Evolutionary conservation across 2,888 invertebrate genomes (phyloP), one percentile per base, ranked within the genome.

Genomic region (Hemistola chrysoprasaria): DNA sequence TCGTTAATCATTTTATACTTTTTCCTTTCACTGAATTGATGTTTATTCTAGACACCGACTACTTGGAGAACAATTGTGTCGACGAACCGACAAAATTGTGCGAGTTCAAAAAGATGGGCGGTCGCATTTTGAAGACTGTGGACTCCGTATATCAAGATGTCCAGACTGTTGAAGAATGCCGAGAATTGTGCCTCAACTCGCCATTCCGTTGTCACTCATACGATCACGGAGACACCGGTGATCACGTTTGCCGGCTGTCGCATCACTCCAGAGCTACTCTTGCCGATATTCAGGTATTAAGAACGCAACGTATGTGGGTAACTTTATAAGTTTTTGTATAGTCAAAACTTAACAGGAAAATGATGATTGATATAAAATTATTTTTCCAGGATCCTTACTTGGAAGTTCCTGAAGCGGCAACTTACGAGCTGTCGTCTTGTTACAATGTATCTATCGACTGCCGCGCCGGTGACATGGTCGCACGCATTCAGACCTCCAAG

Each of bases 391-490:
- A 97, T 65, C 96, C 97, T 22, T 97, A 96, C 81, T 90, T 97
- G 62, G 95, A 96, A 77, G 96, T 97, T 22, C 95, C 96, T 11
- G 97, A 97, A 85, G 96, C 96, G 6, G 93, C 97, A 21, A 97
- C 97, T 7, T 97, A 96, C 86, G 97, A 97, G 85, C 86, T 97
- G 55, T 95, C 95, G 59, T 96, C 97, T 11, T 98, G 97, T 79
- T 97, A 97, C 91, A 97, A 97, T 82, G 97, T 97, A 30, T 95
- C 95, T 59, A 96, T 97, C 70, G 96, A 97, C 79, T 98, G 97
- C 72, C 93, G 96, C 39, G 93, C 96, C 16, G 95, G 96, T 36
- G 97, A 97, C 77, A 97, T 98, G 97, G 93, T 97, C 43, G 97
- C 97, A 22, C 93, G 94, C 56, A 97, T 97, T 69, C 95, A 95